Evolutionary conservation across 2,888 invertebrate species (phyloP), one percentile per base, ranked within the genome.

Genomic region (Callimorpha dominula): DNA sequence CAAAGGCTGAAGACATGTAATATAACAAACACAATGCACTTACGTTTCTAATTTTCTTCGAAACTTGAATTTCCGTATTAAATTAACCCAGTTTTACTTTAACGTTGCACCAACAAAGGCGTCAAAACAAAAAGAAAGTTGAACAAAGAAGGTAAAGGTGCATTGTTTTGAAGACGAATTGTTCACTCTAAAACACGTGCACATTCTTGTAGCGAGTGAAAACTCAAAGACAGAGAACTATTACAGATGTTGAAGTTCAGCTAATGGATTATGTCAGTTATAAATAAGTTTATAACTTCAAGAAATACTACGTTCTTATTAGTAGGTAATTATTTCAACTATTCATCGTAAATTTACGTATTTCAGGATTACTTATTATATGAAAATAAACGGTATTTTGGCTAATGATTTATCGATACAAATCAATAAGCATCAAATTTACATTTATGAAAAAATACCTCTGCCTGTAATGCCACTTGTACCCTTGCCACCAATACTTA

Each of bases 161-260:
- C 74, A 78, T 81, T 81, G 77, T 83, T 71, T 71, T 63, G 70
- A 43, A 57, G 65, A 70, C 68, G 72, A 79, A 81, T 75, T 65
- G 65, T 72, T 76, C 42, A 49, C 71, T 68, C 49, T 42, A 43
- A 65, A 66, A 73, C 63, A 73, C 66, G 68, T 78, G 66, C 71
- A 46, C 50, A 63, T 70, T 65, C 60, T 70, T 62, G 62, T 60
- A 62, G 64, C 67, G 68, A 64, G 43, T 66, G 62, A 52, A 20
- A 71, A 57, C 62, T 69, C 73, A 73, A 70, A 73, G 72, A 65
- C 50, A 68, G 42, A 49, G 52, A 54, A 67, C 70, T 52, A 49
- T 64, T 63, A n/a, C 49, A 8, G 17, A 31, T 49, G 54, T 40
- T 65, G 40, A 8, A 60, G 17, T 43, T 64, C 15, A 20, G 54